Conservation (phyloP, 2,113 vertebrate genomes). For the Phasianus colchicus region DNA sequence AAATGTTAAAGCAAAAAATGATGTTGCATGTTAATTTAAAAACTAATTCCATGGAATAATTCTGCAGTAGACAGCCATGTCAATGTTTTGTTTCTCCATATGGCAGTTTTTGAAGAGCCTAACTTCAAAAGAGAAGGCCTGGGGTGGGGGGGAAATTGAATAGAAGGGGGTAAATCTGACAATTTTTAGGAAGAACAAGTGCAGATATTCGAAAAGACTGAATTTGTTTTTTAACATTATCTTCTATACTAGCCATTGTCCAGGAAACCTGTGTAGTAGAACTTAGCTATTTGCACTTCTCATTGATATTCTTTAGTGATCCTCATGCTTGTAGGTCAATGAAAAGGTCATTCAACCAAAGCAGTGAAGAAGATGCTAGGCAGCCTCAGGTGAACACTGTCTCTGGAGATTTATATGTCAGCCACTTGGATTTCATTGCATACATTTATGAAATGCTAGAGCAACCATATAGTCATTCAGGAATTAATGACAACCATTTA, state of each 20-base stretch:
- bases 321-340: constrained; percentile 59
- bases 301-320: constrained; percentile 51
- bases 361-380: constrained; percentile 42
- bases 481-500: neutral
- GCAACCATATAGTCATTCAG: neutral
- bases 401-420: constrained; percentile 69
- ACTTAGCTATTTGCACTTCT: constrained; percentile 19
- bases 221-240: neutral
- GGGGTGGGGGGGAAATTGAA: neutral
- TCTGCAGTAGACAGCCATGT: neutral
- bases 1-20: constrained; percentile 58
- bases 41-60: constrained; percentile 28
- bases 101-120: neutral
- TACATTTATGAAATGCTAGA: constrained; percentile 28
- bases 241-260: neutral
- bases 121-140: neutral
- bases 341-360: constrained; percentile 63
- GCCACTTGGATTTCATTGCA: constrained; percentile 43
- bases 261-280: neutral
- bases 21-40: constrained; percentile 53
- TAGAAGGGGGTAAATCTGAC: neutral
- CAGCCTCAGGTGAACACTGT: constrained; percentile 54
- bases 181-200: constrained; percentile 11
- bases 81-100: constrained; percentile 33
- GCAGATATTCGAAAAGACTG: constrained; percentile 5